phyloP scores from a whole-genome alignment of 2,888 invertebrate genomes.

The Drosophila seclusa region DNA sequence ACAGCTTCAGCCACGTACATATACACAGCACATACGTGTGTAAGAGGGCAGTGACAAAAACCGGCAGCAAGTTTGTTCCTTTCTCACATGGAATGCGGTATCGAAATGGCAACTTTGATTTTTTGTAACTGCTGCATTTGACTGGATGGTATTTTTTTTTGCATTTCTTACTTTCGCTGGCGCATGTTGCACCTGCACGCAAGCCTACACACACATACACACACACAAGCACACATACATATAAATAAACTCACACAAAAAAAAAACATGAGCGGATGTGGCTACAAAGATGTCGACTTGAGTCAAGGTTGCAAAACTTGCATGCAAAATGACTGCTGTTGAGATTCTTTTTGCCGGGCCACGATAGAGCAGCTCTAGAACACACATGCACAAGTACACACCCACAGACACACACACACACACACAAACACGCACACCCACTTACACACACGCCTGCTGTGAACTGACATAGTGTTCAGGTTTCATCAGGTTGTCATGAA shows the following conservation, averaged over 20 bases:
- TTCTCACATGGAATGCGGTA: neutral
- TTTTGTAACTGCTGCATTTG: neutral
- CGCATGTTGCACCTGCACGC: constrained; percentile 34
- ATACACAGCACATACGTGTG: neutral
- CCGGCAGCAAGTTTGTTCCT: constrained; percentile 1
- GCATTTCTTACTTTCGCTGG: neutral
- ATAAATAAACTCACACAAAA: neutral
- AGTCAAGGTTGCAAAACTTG: constrained; percentile 70
- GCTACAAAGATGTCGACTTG: constrained; percentile 51
- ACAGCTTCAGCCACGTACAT: constrained; percentile 22
- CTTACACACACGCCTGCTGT: neutral
- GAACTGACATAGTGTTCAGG: constrained; percentile 32
- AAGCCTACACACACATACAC: neutral
- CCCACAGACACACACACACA: constrained; percentile 6
- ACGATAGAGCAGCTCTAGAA: constrained; percentile 59
- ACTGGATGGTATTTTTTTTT: neutral
- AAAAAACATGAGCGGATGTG: constrained; percentile 5
- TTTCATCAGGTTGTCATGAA: constrained; percentile 26
- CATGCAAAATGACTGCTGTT: constrained; percentile 73
- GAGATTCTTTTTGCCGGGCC: constrained; percentile 59
- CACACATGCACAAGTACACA: constrained; percentile 5
- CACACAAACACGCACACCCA: neutral
- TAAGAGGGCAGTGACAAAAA: constrained; percentile 20
- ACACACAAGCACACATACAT: constrained; percentile 7
- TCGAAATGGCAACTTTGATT: neutral